These are phyloP conservation scores for Stenichneumon culpator DNA, from an alignment of 2,888 invertebrate genomes.

Conservation along the genomic window DNA sequence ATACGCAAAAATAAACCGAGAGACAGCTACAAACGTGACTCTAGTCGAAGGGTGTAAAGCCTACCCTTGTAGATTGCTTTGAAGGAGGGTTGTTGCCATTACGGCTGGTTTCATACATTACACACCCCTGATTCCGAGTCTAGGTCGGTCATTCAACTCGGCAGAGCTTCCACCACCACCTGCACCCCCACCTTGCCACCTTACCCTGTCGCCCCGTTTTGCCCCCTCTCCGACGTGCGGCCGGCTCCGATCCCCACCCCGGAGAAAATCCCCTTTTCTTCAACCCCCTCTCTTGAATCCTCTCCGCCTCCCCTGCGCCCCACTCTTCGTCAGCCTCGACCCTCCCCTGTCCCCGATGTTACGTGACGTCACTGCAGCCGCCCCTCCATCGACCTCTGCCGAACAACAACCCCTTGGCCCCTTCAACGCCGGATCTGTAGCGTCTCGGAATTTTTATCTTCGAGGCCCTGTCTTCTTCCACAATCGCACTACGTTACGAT, in stretches of 20 bases:
- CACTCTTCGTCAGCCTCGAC: constrained; percentile 45
- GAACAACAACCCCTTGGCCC: constrained; percentile 62
- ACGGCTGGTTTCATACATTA: constrained; percentile 81
- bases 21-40: constrained; percentile 49
- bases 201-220: constrained; percentile 53
- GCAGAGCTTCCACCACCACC: constrained; percentile 65
- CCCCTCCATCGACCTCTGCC: constrained; percentile 61
- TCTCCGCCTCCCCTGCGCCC: constrained; percentile 64
- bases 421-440: constrained; percentile 42
- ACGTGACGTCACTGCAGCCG: constrained; percentile 78
- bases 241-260: constrained; percentile 13
- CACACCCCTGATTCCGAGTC: constrained; percentile 85
- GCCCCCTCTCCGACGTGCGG: constrained; percentile 25
- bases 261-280: constrained; percentile 54
- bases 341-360: constrained; percentile 61
- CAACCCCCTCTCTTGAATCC: constrained; percentile 50
- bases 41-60: constrained; percentile 76
- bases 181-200: constrained; percentile 58
- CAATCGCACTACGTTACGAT: neutral
- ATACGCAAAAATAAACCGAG: constrained; percentile 10
- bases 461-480: constrained; percentile 14
- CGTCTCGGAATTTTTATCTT: constrained; percentile 50
- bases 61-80: constrained; percentile 82
- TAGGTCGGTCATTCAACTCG: constrained; percentile 85
- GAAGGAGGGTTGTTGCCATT: constrained; percentile 79